Conservation (phyloP, 2,113 vertebrate species). For the Ictidomys tridecemlineatus region DNA sequence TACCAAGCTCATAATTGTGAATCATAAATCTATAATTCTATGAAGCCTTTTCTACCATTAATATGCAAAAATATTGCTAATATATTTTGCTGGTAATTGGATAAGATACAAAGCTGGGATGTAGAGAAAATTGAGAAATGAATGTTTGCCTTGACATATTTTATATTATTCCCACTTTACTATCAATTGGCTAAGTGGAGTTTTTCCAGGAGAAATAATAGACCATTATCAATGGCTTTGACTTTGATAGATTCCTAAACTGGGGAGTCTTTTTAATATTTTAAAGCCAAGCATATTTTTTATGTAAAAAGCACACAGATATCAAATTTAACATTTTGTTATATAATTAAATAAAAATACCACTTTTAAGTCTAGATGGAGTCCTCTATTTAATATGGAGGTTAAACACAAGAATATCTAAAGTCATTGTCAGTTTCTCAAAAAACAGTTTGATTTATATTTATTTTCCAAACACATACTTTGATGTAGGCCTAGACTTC, state of each 20-base stretch:
- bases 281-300: background rate
- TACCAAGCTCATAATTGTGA: background rate
- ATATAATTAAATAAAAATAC: background rate
- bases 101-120: background rate
- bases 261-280: background rate
- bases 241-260: background rate
- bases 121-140: conserved; percentile 8
- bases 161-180: background rate
- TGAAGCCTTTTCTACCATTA: background rate
- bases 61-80: background rate
- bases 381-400: background rate
- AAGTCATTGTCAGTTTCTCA: background rate
- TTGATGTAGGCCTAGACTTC: background rate
- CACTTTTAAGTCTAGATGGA: background rate
- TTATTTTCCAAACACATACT: background rate
- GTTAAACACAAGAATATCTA: background rate
- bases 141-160: background rate
- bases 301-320: background rate
- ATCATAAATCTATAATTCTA: background rate
- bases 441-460: background rate
- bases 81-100: background rate
- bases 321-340: background rate
- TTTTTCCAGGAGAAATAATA: background rate
- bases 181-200: background rate
- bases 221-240: background rate